Evolutionary conservation across 2,113 vertebrate genomes (phyloP).

Genomic region (Xyliphius kryptos): DNA sequence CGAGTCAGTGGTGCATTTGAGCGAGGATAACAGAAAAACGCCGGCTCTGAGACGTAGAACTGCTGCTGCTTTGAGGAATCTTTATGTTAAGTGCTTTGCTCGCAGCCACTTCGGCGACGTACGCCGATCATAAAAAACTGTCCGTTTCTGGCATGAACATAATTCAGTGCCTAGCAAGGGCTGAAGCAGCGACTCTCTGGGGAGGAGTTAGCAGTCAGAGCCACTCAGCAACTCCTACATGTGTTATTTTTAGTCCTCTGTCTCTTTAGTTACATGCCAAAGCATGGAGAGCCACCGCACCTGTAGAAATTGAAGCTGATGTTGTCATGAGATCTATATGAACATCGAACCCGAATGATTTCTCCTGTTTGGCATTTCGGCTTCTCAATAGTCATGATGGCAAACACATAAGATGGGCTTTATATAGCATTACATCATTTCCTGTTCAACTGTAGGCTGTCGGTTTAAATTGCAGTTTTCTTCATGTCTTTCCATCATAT

Average conservation of each 20-base stretch:
- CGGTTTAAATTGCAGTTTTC: too few species aligned
- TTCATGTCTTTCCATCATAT: too few species aligned
- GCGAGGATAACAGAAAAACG: background rate
- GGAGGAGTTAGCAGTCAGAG: constrained; percentile 10
- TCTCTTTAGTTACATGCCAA: background rate
- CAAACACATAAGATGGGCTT: too few species aligned
- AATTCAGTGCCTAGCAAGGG: constrained; percentile 20
- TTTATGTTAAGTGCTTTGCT: constrained; percentile 16
- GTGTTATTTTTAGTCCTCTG: constrained; percentile 14
- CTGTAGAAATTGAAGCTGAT: background rate
- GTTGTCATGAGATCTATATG: too few species aligned
- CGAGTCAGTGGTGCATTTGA: constrained; percentile 11
- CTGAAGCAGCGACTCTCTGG: constrained; percentile 13
- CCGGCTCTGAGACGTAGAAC: constrained; percentile 12
- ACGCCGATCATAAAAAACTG: constrained; percentile 6
- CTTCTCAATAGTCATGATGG: too few species aligned
- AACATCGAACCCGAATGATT: too few species aligned
- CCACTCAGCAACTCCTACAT: constrained; percentile 12
- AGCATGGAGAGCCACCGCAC: background rate
- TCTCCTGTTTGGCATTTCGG: too few species aligned
- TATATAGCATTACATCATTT: too few species aligned
- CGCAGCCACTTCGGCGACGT: background rate
- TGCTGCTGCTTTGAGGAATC: constrained; percentile 8
- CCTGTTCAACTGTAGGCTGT: too few species aligned
- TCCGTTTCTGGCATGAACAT: constrained; percentile 2